A percentile compares a stretch with the other conserved stretches of the same genome.
Evolutionary conservation across 2,797 vertebrate genomes (phyloP).

Genomic region (Chloroceryle amazona): DNA sequence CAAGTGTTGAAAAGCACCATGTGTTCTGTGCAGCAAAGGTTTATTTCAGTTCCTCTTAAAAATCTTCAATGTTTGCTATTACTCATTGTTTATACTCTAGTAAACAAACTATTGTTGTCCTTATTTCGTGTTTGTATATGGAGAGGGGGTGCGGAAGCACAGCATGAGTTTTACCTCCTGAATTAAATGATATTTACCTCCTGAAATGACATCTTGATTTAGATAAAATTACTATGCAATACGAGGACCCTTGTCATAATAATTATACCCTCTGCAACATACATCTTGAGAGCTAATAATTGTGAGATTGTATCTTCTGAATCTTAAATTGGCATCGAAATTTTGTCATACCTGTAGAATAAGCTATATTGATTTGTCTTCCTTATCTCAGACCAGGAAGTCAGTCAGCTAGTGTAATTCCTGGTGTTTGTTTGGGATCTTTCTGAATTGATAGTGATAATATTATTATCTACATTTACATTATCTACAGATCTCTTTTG

Average conservation of each 20-base stretch:
- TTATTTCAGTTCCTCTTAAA: background rate
- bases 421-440: background rate
- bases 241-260: background rate
- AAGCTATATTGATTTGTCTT: background rate
- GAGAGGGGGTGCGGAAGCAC: background rate
- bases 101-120: background rate
- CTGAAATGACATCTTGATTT: background rate
- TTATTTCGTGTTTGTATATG: constrained; percentile 9
- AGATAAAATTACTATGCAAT: background rate
- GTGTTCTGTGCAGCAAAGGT: background rate
- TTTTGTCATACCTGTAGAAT: background rate
- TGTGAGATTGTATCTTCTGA: background rate
- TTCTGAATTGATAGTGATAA: background rate
- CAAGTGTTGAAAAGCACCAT: background rate
- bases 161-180: background rate
- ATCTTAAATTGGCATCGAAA: background rate
- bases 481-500: background rate
- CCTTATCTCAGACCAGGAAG: background rate
- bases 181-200: background rate
- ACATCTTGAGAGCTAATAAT: background rate
- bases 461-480: background rate
- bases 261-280: background rate
- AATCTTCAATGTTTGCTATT: background rate
- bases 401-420: background rate
- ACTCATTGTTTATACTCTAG: background rate